phyloP scores from a whole-genome alignment of 2,113 vertebrate genomes.

The Cricetomys ansorgei region DNA sequence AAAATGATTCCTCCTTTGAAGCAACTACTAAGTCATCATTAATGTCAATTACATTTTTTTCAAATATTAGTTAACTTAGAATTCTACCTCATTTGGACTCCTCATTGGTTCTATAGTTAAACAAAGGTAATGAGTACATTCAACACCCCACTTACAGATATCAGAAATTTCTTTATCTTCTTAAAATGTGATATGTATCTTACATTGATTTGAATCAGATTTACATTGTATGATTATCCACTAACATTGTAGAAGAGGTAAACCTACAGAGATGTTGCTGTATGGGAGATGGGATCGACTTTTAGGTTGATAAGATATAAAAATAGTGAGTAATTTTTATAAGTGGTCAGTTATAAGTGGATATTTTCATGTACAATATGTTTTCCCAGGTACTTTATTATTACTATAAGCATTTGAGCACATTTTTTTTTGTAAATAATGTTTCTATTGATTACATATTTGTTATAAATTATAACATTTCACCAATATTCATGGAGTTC shows the following conservation, averaged over 20 bases:
- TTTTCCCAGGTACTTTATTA: neutral
- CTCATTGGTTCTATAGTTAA: neutral
- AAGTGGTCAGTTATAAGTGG: neutral
- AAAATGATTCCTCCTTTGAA: neutral
- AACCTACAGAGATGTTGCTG: neutral
- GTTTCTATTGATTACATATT: neutral
- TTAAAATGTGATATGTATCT: neutral
- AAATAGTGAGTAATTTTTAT: neutral
- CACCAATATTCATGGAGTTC: neutral
- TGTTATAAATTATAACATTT: conserved; percentile 21
- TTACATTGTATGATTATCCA: neutral
- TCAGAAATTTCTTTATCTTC: neutral
- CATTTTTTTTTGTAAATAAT: neutral
- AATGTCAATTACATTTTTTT: neutral
- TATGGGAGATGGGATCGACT: neutral
- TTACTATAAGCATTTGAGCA: neutral
- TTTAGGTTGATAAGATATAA: neutral
- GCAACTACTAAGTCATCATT: neutral
- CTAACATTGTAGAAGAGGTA: neutral
- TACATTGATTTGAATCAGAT: conserved; percentile 18
- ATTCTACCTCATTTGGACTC: neutral
- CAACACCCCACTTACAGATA: neutral
- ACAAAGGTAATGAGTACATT: neutral
- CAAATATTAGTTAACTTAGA: neutral
- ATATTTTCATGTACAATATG: neutral